Conservation (phyloP, 1,140 invertebrate species). For the Aphidius ervi region DNA sequence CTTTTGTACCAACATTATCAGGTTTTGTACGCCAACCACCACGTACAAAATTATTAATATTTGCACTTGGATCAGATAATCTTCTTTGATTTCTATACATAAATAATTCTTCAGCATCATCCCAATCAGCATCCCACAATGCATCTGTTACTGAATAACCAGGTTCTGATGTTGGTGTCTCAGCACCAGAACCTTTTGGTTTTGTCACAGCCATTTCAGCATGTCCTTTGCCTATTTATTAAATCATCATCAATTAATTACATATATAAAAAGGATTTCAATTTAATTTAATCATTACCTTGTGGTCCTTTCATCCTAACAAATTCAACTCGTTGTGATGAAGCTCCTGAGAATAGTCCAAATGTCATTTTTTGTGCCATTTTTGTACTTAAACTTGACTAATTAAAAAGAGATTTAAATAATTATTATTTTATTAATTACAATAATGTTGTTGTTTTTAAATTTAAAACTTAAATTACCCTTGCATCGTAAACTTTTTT, state of each 20-base stretch:
- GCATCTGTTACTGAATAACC: constrained; percentile 74
- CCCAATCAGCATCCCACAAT: constrained; percentile 82
- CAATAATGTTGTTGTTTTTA: neutral
- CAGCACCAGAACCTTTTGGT: constrained; percentile 83
- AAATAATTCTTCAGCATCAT: constrained; percentile 81
- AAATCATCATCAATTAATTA: neutral
- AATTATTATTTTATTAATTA: neutral
- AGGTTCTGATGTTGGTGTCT: constrained; percentile 92
- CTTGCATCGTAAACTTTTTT: constrained; percentile 95
- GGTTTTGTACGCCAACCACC: constrained; percentile 72
- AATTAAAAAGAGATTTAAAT: constrained; percentile 32
- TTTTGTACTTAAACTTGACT: constrained; percentile 91
- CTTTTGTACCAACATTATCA: constrained; percentile 60
- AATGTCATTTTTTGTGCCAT: constrained; percentile 95
- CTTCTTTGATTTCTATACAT: constrained; percentile 77
- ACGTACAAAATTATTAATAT: constrained; percentile 83
- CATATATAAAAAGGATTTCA: neutral
- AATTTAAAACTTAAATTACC: constrained; percentile 58
- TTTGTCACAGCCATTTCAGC: constrained; percentile 97
- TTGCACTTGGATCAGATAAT: constrained; percentile 89
- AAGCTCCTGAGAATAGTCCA: constrained; percentile 77
- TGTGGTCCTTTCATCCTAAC: constrained; percentile 96
- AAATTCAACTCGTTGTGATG: constrained; percentile 89
- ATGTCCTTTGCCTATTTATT: constrained; percentile 74
- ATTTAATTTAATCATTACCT: constrained; percentile 42